Percentiles rank a stretch among this genome's conserved stretches.
phyloP scores from a whole-genome alignment of 2,797 vertebrate species.

The Pterois miles region DNA sequence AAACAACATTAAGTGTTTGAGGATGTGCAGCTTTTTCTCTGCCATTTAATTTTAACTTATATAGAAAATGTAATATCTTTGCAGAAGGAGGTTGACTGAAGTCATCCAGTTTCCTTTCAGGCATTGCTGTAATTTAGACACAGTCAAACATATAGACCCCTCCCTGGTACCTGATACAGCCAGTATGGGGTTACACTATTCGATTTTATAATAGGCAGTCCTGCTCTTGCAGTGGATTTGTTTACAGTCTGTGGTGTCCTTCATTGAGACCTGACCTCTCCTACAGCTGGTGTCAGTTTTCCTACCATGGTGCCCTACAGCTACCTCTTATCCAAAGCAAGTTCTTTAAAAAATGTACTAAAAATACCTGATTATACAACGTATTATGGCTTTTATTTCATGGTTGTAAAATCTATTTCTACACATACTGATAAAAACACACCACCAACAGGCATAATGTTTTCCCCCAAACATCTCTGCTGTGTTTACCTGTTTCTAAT shows the following conservation, averaged over 20 bases:
- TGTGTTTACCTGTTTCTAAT: slow-evolving; percentile 8
- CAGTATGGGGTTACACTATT: not conserved
- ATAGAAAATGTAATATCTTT: not conserved
- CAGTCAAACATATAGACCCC: not conserved
- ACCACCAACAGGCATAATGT: not conserved
- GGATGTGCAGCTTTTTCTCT: not conserved
- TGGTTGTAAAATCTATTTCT: not conserved
- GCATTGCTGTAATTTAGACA: not conserved
- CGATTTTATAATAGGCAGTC: not conserved
- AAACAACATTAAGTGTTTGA: not conserved
- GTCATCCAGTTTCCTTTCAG: not conserved
- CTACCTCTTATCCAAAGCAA: not conserved
- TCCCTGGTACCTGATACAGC: not conserved
- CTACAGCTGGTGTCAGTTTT: slow-evolving; percentile 1
- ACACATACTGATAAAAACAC: not conserved
- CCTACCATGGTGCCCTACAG: not conserved
- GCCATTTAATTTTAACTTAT: not conserved
- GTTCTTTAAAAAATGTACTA: not conserved
- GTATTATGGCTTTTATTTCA: not conserved
- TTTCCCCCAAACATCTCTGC: not conserved
- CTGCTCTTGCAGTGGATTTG: not conserved
- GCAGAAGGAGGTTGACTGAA: not conserved
- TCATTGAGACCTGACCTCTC: not conserved
- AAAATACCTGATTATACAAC: not conserved
- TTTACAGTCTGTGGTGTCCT: slow-evolving; percentile 18